Base-by-base conservation (phyloP, 1,140 invertebrate species). In the Sarcophaga bullata region DNA sequence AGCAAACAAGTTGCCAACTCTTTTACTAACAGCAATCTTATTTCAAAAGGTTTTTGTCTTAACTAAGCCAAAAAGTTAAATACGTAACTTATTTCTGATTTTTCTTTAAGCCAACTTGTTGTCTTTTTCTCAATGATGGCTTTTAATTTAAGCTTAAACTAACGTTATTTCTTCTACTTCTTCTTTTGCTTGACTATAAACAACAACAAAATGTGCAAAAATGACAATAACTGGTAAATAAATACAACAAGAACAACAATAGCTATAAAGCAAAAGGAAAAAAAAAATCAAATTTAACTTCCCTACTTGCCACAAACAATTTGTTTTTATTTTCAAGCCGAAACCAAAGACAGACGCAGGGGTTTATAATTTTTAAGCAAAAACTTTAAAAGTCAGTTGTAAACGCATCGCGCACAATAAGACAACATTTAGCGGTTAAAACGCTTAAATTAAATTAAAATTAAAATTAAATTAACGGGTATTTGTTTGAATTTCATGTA, bases 401-500 rank as follows among this genome's bases (percentile, higher is more conserved):
- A 84, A 85, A 84, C 81, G 80, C 85, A 85, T 84, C 86, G 87
- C 85, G 86, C 81, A 86, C 83, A 84, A 83, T 82, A 81, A 84
- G 84, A 88, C 87, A 86, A 84, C 85, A 75, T 86, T 62, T 80
- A 82, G 47, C 13, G 81, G 19, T 80, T 47, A 76, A 48, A 47
- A 76, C 73, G 19, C 19, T 5, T 37, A 73, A 73, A 37, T 3
- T n/a, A 9, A 15, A 58, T n/a, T 58, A 58, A 58, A 13, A 58
- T 58, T 3, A 68, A 68, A 4, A 68, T 8, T 68, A 68, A 68
- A 68, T 19, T 68, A 68, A 68, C 62, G 17, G n/a, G 7, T 6
- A 68, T 68, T 17, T 68, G 17, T 68, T 19, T 25, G n/a, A 19
- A 68, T 19, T 68, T 68, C 19, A 19, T 19, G n/a, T 17, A 25